These are phyloP conservation scores for Megastigmus dorsalis DNA, from an alignment of 2,888 invertebrate species.

Conservation along the genomic window DNA sequence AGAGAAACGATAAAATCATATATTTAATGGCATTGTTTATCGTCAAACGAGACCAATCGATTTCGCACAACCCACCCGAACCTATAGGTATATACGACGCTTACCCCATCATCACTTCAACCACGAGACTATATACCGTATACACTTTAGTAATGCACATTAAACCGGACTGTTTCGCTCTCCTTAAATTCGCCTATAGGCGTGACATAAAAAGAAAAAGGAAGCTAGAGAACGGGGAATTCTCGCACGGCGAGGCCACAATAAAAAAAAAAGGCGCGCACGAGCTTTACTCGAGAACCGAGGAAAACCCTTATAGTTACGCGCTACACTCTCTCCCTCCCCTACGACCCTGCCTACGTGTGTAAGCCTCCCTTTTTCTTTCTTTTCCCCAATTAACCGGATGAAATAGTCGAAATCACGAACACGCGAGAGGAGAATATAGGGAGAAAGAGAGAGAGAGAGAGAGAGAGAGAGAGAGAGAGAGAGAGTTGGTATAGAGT, in stretches of 20 bases:
- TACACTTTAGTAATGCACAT: too few species aligned
- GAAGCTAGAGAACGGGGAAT: too few species aligned
- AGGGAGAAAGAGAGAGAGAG: neutral
- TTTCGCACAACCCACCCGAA: too few species aligned
- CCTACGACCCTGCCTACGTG: too few species aligned
- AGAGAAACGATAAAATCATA: too few species aligned
- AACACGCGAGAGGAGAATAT: neutral
- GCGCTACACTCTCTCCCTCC: neutral
- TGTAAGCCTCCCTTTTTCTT: constrained; percentile 1
- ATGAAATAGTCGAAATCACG: constrained; percentile 34
- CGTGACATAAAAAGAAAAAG: constrained; percentile 3
- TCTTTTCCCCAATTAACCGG: constrained; percentile 28
- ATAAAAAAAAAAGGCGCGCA: too few species aligned
- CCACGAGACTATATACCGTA: too few species aligned
- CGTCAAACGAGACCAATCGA: neutral
- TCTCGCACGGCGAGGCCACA: neutral
- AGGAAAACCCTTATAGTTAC: neutral
- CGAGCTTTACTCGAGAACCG: neutral
- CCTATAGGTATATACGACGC: too few species aligned
- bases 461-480: neutral
- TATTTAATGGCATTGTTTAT: constrained; percentile 9
- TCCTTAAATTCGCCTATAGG: neutral
- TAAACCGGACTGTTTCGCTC: too few species aligned
- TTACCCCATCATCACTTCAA: too few species aligned
- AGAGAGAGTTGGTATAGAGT: neutral